These are phyloP conservation scores for Pedicia rivosa DNA, from an alignment of 2,888 invertebrate genomes.

Conservation along the genomic window DNA sequence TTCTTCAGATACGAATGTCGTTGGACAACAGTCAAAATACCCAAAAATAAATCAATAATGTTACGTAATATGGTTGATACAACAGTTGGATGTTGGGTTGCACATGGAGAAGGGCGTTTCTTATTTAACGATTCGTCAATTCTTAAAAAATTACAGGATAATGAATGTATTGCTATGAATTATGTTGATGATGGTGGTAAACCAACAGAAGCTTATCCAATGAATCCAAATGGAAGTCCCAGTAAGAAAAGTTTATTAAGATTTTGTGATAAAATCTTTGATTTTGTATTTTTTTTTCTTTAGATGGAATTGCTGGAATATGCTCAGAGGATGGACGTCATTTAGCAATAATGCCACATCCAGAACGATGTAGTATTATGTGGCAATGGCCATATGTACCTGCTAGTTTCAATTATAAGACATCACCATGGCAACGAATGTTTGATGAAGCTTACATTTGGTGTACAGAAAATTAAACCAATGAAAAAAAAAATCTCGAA, in stretches of 20 bases:
- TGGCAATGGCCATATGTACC: conserved; percentile 80
- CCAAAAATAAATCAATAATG: conserved; percentile 57
- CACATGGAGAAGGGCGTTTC: conserved; percentile 88
- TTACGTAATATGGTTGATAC: conserved; percentile 73
- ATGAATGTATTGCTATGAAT: conserved; percentile 56
- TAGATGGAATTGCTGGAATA: conserved; percentile 74
- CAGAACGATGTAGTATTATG: conserved; percentile 76
- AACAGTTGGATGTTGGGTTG: conserved; percentile 90
- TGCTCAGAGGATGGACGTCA: conserved; percentile 85
- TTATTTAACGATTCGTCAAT: conserved; percentile 36
- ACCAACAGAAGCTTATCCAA: conserved; percentile 71
- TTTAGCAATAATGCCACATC: conserved; percentile 97
- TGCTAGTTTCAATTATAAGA: conserved; percentile 34
- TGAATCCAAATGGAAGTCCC: conserved; percentile 87
- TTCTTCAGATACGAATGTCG: conserved; percentile 44
- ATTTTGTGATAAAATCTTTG: not conserved
- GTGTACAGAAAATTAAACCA: conserved; percentile 25
- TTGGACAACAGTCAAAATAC: conserved; percentile 61
- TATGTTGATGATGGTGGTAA: conserved; percentile 68
- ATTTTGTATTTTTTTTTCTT: conserved; percentile 9
- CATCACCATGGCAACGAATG: conserved; percentile 83
- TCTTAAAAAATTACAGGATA: conserved; percentile 33
- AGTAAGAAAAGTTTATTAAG: conserved; percentile 29
- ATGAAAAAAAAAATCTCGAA: not conserved
- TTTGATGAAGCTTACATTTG: conserved; percentile 79